Percentiles rank a stretch among this genome's conserved stretches.
These are phyloP conservation scores for Mizuhopecten yessoensis DNA, from an alignment of 1,140 invertebrate genomes.

Conservation along the genomic window DNA sequence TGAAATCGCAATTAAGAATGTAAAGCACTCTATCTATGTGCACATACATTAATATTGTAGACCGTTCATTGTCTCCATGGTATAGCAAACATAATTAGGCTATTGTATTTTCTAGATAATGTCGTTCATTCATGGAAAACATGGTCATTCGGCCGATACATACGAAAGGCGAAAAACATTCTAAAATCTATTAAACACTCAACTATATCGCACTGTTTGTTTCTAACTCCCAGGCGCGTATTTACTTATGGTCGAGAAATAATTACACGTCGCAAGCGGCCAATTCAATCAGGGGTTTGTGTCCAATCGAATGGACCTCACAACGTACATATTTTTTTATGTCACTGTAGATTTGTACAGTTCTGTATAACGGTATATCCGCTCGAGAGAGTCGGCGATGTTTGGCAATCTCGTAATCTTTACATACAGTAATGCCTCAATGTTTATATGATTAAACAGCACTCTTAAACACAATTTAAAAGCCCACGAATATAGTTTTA, in stretches of 20 bases:
- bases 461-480: not conserved
- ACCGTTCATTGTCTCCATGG: too few species aligned
- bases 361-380: not conserved
- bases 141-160: too few species aligned
- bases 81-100: too few species aligned
- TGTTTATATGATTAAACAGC: not conserved
- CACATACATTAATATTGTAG: too few species aligned
- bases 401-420: not conserved
- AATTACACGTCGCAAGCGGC: not conserved
- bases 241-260: not conserved
- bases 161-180: too few species aligned
- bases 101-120: too few species aligned
- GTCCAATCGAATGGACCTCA: conserved; percentile 2
- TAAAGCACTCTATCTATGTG: too few species aligned
- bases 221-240: not conserved
- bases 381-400: not conserved
- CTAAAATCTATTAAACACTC: not conserved
- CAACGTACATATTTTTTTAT: not conserved
- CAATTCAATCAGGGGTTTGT: not conserved
- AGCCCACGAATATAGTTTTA: not conserved
- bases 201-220: not conserved
- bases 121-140: too few species aligned
- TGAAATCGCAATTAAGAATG: too few species aligned
- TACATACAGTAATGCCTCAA: not conserved
- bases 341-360: not conserved